These are phyloP conservation scores for Thymallus thymallus DNA, from an alignment of 2,113 vertebrate species.

Conservation along the genomic window DNA sequence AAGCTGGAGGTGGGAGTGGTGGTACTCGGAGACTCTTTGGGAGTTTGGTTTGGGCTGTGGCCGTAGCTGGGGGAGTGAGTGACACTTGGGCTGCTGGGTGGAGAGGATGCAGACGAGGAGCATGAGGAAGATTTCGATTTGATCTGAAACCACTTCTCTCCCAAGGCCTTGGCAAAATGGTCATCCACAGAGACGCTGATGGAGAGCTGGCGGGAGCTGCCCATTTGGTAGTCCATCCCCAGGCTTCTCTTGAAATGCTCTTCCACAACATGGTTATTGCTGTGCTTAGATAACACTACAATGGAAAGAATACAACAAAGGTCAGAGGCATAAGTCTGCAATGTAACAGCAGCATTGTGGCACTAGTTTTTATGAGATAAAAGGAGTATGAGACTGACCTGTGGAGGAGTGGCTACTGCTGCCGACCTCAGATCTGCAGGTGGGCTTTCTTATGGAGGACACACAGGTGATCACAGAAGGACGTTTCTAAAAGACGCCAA, in stretches of 20 bases:
- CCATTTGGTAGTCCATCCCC: constrained; percentile 68
- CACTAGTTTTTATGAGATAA: neutral
- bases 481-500: constrained; percentile 60
- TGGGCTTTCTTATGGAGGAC: constrained; percentile 62
- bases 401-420: constrained; percentile 47
- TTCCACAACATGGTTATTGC: constrained; percentile 73
- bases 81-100: constrained; percentile 68
- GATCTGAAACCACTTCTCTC: constrained; percentile 78
- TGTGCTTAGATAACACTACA: constrained; percentile 58
- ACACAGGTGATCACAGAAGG: constrained; percentile 79
- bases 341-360: neutral
- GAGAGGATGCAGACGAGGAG: constrained; percentile 58
- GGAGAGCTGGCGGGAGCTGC: constrained; percentile 65
- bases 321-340: constrained; percentile 12
- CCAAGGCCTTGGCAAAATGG: constrained; percentile 80
- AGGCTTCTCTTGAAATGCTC: constrained; percentile 81
- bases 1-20: constrained; percentile 49
- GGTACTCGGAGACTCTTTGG: constrained; percentile 57
- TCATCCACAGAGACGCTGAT: constrained; percentile 79
- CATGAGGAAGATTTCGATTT: constrained; percentile 72
- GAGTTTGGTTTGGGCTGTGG: constrained; percentile 54
- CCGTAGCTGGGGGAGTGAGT: constrained; percentile 65
- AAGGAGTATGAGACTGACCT: constrained; percentile 54
- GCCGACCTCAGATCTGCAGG: constrained; percentile 51
- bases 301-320: constrained; percentile 3